Conservation (phyloP, 2,888 invertebrate genomes). For the Andrena marginata region DNA sequence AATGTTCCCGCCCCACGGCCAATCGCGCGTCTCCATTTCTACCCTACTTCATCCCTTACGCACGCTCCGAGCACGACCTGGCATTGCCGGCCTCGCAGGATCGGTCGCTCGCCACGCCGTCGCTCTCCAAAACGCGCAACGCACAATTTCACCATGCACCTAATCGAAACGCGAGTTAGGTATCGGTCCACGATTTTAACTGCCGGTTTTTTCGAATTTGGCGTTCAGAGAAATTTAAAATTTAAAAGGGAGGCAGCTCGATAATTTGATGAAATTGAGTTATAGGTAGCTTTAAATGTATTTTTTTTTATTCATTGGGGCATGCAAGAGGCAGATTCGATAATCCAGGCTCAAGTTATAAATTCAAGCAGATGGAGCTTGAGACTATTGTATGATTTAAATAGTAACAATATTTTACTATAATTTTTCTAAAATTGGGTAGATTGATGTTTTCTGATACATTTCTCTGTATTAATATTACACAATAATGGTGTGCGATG, state of each 20-base stretch:
- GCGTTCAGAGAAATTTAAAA: too few relatives aligned
- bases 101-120: slow-evolving; percentile 16
- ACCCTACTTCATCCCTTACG: slow-evolving; percentile 70
- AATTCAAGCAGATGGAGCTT: too few relatives aligned
- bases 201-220: too few relatives aligned
- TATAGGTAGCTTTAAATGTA: too few relatives aligned
- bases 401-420: not conserved
- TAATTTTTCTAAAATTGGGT: not conserved
- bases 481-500: too few relatives aligned
- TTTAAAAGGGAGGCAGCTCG: too few relatives aligned
- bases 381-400: not conserved
- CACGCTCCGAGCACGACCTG: slow-evolving; percentile 58
- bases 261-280: too few relatives aligned
- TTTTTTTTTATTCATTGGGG: too few relatives aligned
- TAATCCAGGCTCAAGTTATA: too few relatives aligned
- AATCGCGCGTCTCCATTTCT: slow-evolving; percentile 75
- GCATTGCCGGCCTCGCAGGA: slow-evolving; percentile 8
- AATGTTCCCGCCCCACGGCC: slow-evolving; percentile 80
- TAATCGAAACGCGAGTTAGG: not conserved
- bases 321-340: too few relatives aligned
- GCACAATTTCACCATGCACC: not conserved
- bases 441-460: not conserved
- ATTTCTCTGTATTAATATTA: too few relatives aligned
- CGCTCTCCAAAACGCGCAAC: slow-evolving; percentile 38
- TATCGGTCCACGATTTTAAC: too few relatives aligned